These are phyloP conservation scores for Sciurus vulgaris DNA, from an alignment of 2,797 vertebrate genomes.

Conservation along the genomic window DNA sequence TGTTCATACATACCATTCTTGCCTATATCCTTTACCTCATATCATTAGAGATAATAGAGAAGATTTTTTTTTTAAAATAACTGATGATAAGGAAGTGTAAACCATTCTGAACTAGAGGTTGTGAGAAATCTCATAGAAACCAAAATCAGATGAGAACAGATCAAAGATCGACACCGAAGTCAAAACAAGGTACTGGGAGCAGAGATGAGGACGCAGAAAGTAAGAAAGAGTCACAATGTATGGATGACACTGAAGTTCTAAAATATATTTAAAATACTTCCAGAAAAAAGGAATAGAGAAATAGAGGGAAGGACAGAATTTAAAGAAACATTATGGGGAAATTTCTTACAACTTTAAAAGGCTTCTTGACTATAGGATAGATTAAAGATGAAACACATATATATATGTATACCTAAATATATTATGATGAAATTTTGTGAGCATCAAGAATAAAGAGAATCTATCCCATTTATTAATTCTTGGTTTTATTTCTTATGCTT, in stretches of 20 bases:
- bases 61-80: neutral
- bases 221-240: neutral
- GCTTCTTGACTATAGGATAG: neutral
- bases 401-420: neutral
- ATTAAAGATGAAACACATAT: neutral
- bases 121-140: neutral
- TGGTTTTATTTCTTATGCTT: too few relatives aligned
- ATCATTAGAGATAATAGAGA: neutral
- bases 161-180: neutral
- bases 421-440: slow-evolving; percentile 27
- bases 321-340: neutral
- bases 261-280: neutral
- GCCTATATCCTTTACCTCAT: neutral
- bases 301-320: neutral
- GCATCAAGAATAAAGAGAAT: slow-evolving; percentile 4
- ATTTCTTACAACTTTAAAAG: slow-evolving; percentile 8
- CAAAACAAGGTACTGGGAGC: neutral
- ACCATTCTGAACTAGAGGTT: neutral
- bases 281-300: neutral
- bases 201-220: neutral
- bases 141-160: neutral
- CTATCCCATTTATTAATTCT: too few relatives aligned
- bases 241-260: neutral
- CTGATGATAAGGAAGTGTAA: neutral
- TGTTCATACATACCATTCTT: neutral